These are phyloP conservation scores for Malurus melanocephalus DNA, from an alignment of 2,113 vertebrate genomes.

Conservation along the genomic window DNA sequence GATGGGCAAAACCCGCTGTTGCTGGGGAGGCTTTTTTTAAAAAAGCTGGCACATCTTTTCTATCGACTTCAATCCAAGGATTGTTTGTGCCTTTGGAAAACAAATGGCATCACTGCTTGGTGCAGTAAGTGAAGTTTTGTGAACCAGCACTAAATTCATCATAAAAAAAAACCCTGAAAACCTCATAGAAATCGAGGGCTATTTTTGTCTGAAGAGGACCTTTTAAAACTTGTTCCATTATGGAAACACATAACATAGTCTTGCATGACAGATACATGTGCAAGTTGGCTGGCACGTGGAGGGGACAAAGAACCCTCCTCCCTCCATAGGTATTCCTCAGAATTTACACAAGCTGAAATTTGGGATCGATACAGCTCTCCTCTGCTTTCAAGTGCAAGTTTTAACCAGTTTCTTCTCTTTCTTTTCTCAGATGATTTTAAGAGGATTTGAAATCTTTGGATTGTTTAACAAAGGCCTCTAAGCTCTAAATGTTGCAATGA, in stretches of 20 bases:
- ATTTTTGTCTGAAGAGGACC: not conserved
- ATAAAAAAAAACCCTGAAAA: not conserved
- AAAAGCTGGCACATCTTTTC: conserved; percentile 15
- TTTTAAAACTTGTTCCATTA: not conserved
- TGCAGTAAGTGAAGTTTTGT: not conserved
- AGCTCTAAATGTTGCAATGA: conserved; percentile 30
- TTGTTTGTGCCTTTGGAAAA: conserved; percentile 46
- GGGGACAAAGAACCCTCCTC: not conserved
- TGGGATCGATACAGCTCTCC: not conserved
- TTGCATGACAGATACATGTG: not conserved
- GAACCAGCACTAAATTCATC: not conserved
- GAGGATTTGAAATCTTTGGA: conserved; percentile 54
- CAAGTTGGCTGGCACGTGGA: not conserved
- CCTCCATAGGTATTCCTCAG: not conserved
- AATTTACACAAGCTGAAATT: conserved; percentile 22
- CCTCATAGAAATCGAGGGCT: not conserved
- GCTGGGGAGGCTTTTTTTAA: conserved; percentile 9
- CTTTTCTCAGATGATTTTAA: conserved; percentile 39
- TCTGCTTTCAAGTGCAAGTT: conserved; percentile 30
- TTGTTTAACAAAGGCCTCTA: conserved; percentile 43
- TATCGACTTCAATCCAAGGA: conserved; percentile 38
- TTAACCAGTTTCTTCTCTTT: conserved; percentile 32
- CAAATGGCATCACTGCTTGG: not conserved
- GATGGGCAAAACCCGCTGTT: not conserved
- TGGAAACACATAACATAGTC: not conserved